Evolutionary conservation across 2,888 invertebrate genomes (phyloP).

Genomic region (Camptogramma bilineatum): DNA sequence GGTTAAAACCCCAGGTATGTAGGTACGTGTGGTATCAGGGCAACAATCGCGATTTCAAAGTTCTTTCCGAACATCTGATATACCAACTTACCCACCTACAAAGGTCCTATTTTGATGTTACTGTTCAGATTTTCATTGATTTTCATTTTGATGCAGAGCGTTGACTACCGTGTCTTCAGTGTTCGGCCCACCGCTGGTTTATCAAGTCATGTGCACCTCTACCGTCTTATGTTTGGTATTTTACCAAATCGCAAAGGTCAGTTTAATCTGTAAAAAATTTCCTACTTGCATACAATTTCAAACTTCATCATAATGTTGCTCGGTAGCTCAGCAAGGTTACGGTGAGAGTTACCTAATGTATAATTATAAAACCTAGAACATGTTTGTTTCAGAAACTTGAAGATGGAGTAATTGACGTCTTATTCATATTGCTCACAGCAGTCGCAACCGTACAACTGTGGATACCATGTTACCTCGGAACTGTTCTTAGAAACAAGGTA

Average conservation of each 20-base stretch:
- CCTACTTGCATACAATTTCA: background rate
- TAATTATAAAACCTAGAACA: no score
- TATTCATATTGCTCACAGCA: conserved; percentile 54
- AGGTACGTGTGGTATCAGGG: no score
- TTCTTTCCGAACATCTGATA: background rate
- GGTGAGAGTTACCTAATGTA: no score
- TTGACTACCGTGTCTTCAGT: conserved; percentile 57
- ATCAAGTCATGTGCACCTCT: conserved; percentile 64
- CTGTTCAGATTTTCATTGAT: no score
- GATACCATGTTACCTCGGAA: conserved; percentile 73
- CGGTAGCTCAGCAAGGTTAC: no score
- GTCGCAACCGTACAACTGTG: conserved; percentile 60
- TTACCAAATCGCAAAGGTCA: conserved; percentile 66
- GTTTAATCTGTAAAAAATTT: conserved; percentile 23
- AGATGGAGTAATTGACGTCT: conserved; percentile 58
- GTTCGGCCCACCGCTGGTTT: conserved; percentile 62
- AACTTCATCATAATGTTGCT: background rate
- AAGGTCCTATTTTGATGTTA: no score
- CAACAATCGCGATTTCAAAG: no score
- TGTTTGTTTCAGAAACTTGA: conserved; percentile 59
- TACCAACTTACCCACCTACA: no score
- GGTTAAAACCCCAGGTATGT: no score
- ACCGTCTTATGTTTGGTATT: conserved; percentile 60
- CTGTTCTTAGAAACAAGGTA: conserved; percentile 66
- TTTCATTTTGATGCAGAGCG: conserved; percentile 52